Evolutionary conservation across 2,113 vertebrate species (phyloP).

Genomic region (Melanotaenia duboulayi): DNA sequence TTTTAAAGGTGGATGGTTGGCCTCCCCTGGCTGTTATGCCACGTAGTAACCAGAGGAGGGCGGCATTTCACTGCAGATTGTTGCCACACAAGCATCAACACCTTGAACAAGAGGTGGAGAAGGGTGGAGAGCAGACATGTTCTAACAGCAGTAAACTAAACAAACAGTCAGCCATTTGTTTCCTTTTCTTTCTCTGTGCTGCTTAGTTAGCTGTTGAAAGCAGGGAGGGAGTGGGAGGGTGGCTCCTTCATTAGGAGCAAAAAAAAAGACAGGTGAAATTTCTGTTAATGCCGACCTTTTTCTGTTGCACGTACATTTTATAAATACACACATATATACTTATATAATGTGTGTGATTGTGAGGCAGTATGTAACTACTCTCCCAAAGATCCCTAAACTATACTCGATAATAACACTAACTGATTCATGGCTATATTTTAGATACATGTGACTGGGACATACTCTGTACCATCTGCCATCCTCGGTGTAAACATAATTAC

Average conservation of each 20-base stretch:
- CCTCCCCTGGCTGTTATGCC: not conserved
- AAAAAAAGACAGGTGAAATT: too few relatives aligned
- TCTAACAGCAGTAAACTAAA: constrained; percentile 58
- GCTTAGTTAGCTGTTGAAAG: constrained; percentile 31
- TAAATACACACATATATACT: too few relatives aligned
- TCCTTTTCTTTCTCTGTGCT: constrained; percentile 54
- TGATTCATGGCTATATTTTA: too few relatives aligned
- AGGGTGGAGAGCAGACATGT: constrained; percentile 30
- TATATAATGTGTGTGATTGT: too few relatives aligned
- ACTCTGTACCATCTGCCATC: too few relatives aligned
- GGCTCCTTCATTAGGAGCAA: too few relatives aligned
- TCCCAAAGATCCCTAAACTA: constrained; percentile 58
- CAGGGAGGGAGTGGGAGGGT: constrained; percentile 8
- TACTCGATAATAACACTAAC: constrained; percentile 25
- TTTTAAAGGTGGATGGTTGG: too few relatives aligned
- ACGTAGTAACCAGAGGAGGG: constrained; percentile 66
- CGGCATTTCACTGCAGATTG: constrained; percentile 63
- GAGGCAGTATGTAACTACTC: constrained; percentile 49
- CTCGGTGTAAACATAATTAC: too few relatives aligned
- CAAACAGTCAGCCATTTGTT: constrained; percentile 61
- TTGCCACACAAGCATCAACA: constrained; percentile 53
- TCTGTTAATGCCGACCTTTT: too few relatives aligned
- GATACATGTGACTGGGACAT: too few relatives aligned
- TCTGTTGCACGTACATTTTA: too few relatives aligned
- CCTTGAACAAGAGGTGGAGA: constrained; percentile 32